Evolutionary conservation across 2,113 vertebrate genomes (phyloP), one percentile per base, ranked within the genome.

Genomic region (Cephalopterus ornatus): DNA sequence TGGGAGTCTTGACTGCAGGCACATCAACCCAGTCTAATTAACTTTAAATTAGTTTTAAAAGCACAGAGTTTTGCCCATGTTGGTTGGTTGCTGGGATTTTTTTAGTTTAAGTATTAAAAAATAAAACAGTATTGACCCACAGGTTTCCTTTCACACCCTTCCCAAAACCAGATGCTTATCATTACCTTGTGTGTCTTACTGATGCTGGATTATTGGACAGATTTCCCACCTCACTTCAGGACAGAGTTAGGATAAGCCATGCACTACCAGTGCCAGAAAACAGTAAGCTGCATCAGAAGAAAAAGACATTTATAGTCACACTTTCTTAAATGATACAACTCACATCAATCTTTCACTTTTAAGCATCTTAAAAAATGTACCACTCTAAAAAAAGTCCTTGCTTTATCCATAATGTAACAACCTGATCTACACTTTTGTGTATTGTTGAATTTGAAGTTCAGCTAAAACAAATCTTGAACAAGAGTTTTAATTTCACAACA

Each of bases 211-310:
- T 74, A 50, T 6, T 22, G 42, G 62, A 75, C 30, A 58, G 52
- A 71, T 82, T 90, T 86, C 33, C 82, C 73, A 56, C 93, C 75
- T 97, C 80, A 96, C 81, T 96, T 94, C 89, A 88, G 86, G 58
- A 62, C 76, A 87, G 44, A 84, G 44, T 41, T 10, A 83, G 70
- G 89, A 77, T 58, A 78, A 93, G 75, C 33, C 97, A 97, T 97
- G 85, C 95, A 96, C 92, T 74, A 13, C 5, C 35, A 79, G 46
- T 58, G 49, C 26, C 78, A 88, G 55, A 55, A 83, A 78, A 73
- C 56, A 77, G 78, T 12, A 87, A 94, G 35, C 95, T 97, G 87
- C 50, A 93, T n/a, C 10, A 82, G 52, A 84, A 91, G 68, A 74
- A 30, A 56, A 44, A 91, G 5, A 49, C 46, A 61, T n/a, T 89